Evolutionary conservation across 2,888 invertebrate species (phyloP).

Genomic region (Agrotis segetum): DNA sequence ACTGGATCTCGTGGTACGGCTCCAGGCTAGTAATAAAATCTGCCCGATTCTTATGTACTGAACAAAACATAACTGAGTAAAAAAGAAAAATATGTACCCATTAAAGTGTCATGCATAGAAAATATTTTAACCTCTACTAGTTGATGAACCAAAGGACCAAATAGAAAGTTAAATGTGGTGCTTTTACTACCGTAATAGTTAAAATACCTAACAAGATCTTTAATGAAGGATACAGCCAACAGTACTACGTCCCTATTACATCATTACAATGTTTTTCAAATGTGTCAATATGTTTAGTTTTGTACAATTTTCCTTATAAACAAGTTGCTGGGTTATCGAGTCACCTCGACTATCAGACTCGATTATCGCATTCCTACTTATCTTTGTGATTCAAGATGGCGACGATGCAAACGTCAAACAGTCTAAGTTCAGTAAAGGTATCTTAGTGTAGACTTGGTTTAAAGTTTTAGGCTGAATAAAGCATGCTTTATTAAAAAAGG

Average conservation of each 20-base stretch:
- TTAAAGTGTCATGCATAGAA: background rate
- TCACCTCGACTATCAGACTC: conserved; percentile 58
- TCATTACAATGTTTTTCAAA: conserved; percentile 20
- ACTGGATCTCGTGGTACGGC: too few relatives aligned
- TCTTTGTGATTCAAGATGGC: conserved; percentile 61
- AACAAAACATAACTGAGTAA: background rate
- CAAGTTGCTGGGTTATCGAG: conserved; percentile 59
- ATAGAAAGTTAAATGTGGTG: background rate
- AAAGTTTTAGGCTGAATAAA: background rate
- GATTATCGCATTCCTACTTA: conserved; percentile 58
- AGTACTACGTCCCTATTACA: conserved; percentile 12
- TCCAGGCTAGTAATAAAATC: too few relatives aligned
- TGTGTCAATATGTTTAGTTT: conserved; percentile 22
- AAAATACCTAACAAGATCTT: background rate
- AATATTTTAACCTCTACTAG: background rate
- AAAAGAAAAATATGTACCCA: too few relatives aligned
- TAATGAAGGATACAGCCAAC: background rate
- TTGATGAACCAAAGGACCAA: background rate
- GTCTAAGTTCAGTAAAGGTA: background rate
- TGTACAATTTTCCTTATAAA: conserved; percentile 53
- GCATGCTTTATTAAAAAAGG: too few relatives aligned
- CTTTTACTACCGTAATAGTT: background rate
- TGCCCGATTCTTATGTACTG: background rate
- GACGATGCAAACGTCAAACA: conserved; percentile 30
- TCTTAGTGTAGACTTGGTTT: background rate